Conservation (phyloP, 2,888 invertebrate genomes). For the Drosophila paracracens region DNA sequence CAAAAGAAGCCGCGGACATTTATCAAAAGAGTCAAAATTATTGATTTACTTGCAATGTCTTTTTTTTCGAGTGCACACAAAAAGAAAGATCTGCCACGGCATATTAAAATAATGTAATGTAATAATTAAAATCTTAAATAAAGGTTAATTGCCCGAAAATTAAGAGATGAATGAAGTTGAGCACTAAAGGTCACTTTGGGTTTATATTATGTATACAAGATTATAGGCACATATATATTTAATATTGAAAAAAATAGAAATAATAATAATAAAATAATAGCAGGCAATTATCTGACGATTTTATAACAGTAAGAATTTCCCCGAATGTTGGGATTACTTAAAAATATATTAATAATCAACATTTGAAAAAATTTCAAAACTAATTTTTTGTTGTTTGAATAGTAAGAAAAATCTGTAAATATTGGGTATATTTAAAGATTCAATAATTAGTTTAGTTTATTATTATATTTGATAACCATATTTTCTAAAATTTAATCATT, state of each 20-base stretch:
- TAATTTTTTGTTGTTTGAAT: not conserved
- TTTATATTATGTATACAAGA: not conserved
- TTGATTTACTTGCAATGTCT: constrained; percentile 67
- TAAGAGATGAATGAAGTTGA: not conserved
- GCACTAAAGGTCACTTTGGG: not conserved
- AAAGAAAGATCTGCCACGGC: constrained; percentile 15
- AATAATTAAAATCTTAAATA: constrained; percentile 3
- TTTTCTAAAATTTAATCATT: not conserved
- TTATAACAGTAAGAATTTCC: not conserved
- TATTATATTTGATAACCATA: not conserved
- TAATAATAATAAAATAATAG: no score
- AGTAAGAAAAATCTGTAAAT: not conserved
- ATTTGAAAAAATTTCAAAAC: not conserved
- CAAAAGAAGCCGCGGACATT: constrained; percentile 70
- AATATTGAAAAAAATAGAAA: no score
- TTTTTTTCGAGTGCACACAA: constrained; percentile 28
- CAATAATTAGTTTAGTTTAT: not conserved
- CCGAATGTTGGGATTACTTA: not conserved
- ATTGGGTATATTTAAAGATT: not conserved
- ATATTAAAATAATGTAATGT: not conserved
- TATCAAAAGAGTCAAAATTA: constrained; percentile 60
- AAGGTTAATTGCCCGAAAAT: constrained; percentile 4
- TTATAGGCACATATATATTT: not conserved
- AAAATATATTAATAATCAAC: not conserved
- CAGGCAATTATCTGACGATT: not conserved